These are phyloP conservation scores for Eunapius fragilis DNA, from an alignment of 37 sponge, comb jelly and placozoan genomes.

Conservation along the genomic window DNA sequence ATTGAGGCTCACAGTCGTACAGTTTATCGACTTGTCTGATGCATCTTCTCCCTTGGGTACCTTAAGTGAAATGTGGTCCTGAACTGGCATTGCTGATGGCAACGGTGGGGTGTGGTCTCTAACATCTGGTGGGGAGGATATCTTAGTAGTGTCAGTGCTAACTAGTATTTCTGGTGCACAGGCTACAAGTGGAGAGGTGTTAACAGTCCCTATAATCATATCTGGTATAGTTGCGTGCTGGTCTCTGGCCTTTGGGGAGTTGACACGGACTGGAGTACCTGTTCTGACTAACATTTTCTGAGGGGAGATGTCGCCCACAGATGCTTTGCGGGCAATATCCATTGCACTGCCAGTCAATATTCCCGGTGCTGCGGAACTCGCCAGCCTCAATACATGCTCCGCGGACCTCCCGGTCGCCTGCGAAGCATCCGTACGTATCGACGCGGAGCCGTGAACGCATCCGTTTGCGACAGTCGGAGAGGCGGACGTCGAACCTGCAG, in stretches of 20 bases:
- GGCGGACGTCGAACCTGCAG: background rate
- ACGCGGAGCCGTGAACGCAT: background rate
- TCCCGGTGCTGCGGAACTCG: background rate
- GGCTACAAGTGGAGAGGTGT: no score
- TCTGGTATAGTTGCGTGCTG: background rate
- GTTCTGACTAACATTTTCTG: background rate
- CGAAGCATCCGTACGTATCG: no score
- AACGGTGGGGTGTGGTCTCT: background rate
- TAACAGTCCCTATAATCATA: background rate
- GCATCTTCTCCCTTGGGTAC: no score
- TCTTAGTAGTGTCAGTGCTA: background rate
- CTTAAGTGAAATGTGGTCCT: no score
- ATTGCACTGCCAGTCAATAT: background rate
- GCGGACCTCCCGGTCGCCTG: no score
- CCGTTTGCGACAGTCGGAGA: background rate
- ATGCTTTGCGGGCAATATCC: background rate
- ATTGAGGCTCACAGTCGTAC: background rate
- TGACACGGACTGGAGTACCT: no score
- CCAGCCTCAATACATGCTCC: no score
- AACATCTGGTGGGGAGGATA: background rate
- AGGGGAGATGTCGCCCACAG: background rate
- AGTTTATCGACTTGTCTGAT: background rate
- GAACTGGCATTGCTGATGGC: background rate
- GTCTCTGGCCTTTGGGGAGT: background rate
- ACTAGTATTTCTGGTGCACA: background rate